Evolutionary conservation across 2,888 invertebrate genomes (phyloP).

Genomic region (Biston betularia): DNA sequence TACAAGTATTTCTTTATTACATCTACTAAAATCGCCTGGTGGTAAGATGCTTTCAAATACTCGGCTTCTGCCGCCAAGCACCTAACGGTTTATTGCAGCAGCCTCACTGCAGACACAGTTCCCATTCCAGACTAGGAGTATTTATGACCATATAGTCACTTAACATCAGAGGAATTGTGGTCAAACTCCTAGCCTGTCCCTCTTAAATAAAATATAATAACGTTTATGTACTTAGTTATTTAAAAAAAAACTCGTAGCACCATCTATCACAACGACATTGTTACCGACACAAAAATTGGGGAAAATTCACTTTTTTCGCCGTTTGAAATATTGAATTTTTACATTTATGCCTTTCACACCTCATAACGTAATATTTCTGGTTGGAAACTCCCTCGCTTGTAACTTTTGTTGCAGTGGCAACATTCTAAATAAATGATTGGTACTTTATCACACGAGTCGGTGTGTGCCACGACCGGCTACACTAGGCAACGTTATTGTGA

Average conservation of each 20-base stretch:
- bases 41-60: too few relatives aligned
- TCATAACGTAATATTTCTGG: constrained; percentile 85
- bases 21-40: too few relatives aligned
- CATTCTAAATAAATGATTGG: constrained; percentile 84
- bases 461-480: constrained; percentile 56
- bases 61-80: too few relatives aligned
- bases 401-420: constrained; percentile 80
- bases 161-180: too few relatives aligned
- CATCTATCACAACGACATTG: constrained; percentile 65
- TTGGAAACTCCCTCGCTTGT: constrained; percentile 69
- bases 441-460: constrained; percentile 74
- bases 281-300: constrained; percentile 69
- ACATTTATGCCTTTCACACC: constrained; percentile 86
- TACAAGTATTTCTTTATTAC: too few relatives aligned
- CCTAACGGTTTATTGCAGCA: too few relatives aligned
- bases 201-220: too few relatives aligned
- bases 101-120: too few relatives aligned
- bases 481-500: constrained; percentile 48
- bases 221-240: too few relatives aligned
- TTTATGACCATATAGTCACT: too few relatives aligned
- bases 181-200: too few relatives aligned
- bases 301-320: constrained; percentile 72
- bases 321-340: constrained; percentile 84
- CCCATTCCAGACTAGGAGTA: too few relatives aligned
- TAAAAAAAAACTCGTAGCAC: constrained; percentile 32